Percentiles rank a stretch among this genome's conserved stretches.
Evolutionary conservation across 2,888 invertebrate species (phyloP).

Genomic region (Mesochorus sp.): DNA sequence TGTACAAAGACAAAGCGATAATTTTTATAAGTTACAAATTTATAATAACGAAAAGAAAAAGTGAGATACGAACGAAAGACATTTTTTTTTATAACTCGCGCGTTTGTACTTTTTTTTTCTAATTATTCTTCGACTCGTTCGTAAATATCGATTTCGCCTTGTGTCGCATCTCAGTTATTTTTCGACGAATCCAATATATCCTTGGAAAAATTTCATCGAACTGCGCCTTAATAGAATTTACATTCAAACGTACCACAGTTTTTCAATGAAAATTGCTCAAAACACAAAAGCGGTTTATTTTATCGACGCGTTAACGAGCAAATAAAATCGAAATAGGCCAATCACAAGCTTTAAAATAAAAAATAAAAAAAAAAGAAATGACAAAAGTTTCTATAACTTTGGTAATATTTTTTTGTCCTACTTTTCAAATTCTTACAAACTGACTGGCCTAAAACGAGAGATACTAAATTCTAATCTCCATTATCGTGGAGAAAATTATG

Average conservation of each 20-base stretch:
- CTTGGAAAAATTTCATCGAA: not conserved
- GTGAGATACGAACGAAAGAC: constrained; percentile 29
- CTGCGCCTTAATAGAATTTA: not conserved
- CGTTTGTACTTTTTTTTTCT: constrained; percentile 59
- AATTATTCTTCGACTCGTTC: not conserved
- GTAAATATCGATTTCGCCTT: constrained; percentile 9
- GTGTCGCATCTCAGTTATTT: not conserved
- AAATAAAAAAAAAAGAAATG: not conserved
- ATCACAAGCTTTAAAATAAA: not conserved
- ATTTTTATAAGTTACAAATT: constrained; percentile 22
- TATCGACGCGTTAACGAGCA: not conserved
- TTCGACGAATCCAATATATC: not conserved
- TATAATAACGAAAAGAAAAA: constrained; percentile 6
- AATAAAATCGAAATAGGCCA: too few relatives aligned
- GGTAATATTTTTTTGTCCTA: too few relatives aligned
- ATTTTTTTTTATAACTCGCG: constrained; percentile 37
- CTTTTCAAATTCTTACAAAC: too few relatives aligned
- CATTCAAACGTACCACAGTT: constrained; percentile 19
- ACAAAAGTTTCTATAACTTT: not conserved
- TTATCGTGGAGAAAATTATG: not conserved
- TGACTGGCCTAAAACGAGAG: not conserved
- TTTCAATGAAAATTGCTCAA: constrained; percentile 7
- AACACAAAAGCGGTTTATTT: constrained; percentile 1
- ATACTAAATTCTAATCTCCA: too few relatives aligned
- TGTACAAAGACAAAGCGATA: constrained; percentile 51